Evolutionary conservation across 2,888 invertebrate genomes (phyloP).

Genomic region (Fragum whitleyi): DNA sequence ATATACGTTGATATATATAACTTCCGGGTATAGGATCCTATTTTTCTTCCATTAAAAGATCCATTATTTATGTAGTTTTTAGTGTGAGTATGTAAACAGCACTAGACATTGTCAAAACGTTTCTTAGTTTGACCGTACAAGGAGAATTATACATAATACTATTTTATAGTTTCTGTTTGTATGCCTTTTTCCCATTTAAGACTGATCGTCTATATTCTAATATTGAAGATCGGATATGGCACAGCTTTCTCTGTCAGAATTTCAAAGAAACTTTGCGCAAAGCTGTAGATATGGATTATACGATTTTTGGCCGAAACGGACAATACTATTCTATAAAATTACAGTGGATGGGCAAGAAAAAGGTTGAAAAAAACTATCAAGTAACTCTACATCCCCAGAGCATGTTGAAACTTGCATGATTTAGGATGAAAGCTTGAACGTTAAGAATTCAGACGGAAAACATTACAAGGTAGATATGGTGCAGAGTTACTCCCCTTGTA

Average conservation of each 20-base stretch:
- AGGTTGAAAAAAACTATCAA: background rate
- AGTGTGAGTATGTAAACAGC: too few species aligned
- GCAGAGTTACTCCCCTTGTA: background rate
- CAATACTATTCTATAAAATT: background rate
- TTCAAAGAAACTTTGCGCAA: background rate
- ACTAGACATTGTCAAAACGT: too few species aligned
- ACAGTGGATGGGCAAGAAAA: background rate
- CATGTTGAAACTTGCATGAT: constrained; percentile 6
- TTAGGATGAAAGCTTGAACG: background rate
- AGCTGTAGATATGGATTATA: background rate
- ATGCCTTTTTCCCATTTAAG: too few species aligned
- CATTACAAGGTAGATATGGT: background rate
- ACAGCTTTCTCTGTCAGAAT: background rate
- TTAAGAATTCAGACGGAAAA: background rate
- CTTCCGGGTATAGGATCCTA: too few species aligned
- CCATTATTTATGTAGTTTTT: too few species aligned
- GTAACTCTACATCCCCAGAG: background rate
- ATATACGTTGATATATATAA: too few species aligned
- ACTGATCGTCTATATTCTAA: too few species aligned
- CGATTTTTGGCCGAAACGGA: background rate
- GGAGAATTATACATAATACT: too few species aligned
- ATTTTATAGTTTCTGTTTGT: too few species aligned
- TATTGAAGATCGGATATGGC: too few species aligned
- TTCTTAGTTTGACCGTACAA: too few species aligned
- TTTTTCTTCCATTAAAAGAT: too few species aligned